Evolutionary conservation across 1,140 invertebrate species (phyloP).

Genomic region (Maniola jurtina): DNA sequence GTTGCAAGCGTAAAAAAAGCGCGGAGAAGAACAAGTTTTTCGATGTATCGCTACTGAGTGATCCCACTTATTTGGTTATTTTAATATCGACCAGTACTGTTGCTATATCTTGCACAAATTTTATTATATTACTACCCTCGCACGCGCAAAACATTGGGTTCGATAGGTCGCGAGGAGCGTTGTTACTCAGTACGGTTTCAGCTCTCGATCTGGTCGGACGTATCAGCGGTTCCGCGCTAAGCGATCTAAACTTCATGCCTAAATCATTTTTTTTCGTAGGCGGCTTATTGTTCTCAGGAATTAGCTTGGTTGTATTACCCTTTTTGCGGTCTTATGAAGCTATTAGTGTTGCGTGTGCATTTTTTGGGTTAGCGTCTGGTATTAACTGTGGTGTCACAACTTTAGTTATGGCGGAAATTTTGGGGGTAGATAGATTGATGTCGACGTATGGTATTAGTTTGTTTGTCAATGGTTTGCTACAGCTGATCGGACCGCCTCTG

Average conservation of each 20-base stretch:
- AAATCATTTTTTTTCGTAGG: conserved; percentile 90
- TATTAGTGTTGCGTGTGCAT: conserved; percentile 84
- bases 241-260: conserved; percentile 86
- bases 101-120: conserved; percentile 92
- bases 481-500: conserved; percentile 88
- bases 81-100: conserved; percentile 90
- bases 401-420: conserved; percentile 90
- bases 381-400: conserved; percentile 91
- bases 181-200: conserved; percentile 88
- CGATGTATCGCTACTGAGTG: conserved; percentile 84
- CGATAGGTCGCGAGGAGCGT: conserved; percentile 83
- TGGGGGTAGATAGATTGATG: conserved; percentile 88
- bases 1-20: conserved; percentile 63
- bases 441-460: conserved; percentile 92
- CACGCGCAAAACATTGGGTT: conserved; percentile 86
- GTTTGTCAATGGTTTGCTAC: conserved; percentile 89
- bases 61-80: conserved; percentile 89
- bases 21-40: conserved; percentile 83
- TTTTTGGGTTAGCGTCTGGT: conserved; percentile 89
- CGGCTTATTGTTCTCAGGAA: conserved; percentile 86
- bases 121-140: conserved; percentile 87
- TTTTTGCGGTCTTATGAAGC: conserved; percentile 79
- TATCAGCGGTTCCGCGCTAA: conserved; percentile 89
- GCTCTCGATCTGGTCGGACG: conserved; percentile 88
- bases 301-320: conserved; percentile 84